Evolutionary conservation across 2,113 vertebrate genomes (phyloP).

Genomic region (Stictonetta naevosa): DNA sequence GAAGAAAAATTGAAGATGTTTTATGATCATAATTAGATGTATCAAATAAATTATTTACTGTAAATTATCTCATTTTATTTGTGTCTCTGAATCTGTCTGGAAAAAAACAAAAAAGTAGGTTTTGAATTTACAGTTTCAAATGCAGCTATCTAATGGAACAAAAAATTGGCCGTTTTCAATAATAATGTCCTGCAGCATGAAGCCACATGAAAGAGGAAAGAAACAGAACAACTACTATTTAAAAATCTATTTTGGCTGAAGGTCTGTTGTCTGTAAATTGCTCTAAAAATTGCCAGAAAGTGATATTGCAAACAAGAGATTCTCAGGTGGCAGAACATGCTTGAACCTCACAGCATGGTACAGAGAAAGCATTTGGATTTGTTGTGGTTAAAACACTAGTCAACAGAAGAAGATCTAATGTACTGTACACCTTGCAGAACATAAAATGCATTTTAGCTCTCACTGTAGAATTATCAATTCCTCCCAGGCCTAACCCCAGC

Average conservation of each 20-base stretch:
- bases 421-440: background rate
- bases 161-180: background rate
- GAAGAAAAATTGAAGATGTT: background rate
- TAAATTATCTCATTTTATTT: background rate
- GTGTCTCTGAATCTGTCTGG: background rate
- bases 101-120: background rate
- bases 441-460: background rate
- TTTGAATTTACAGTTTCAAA: background rate
- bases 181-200: background rate
- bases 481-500: background rate
- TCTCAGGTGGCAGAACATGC: background rate
- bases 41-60: background rate
- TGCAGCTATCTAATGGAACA: background rate
- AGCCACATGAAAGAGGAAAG: background rate
- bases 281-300: background rate
- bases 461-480: background rate
- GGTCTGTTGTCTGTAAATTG: background rate
- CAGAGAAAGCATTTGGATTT: background rate
- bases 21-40: background rate
- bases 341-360: background rate
- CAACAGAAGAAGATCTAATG: background rate
- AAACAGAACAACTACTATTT: background rate
- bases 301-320: background rate
- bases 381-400: background rate
- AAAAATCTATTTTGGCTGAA: background rate